A percentile compares a stretch with the other conserved stretches of the same genome.
These are phyloP conservation scores for Leptestheria dahalacensis DNA, from an alignment of 1,140 invertebrate species.

Conservation along the genomic window DNA sequence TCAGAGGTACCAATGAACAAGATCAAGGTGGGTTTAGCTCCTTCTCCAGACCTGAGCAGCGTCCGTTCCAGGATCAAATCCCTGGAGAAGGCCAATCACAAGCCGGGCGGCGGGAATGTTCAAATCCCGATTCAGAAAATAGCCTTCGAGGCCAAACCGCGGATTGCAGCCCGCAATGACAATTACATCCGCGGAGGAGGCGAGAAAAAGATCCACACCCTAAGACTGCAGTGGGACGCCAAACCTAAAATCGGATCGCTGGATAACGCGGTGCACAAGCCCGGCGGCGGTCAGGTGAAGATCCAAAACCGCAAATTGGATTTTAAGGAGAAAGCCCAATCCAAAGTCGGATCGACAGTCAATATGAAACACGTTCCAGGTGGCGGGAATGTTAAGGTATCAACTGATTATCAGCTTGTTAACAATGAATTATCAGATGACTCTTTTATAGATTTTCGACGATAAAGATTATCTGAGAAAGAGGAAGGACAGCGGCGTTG, in stretches of 20 bases:
- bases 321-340: slow-evolving; percentile 78
- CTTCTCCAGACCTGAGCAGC: slow-evolving; percentile 76
- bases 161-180: slow-evolving; percentile 82
- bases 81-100: slow-evolving; percentile 76
- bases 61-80: slow-evolving; percentile 89
- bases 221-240: slow-evolving; percentile 81
- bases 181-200: slow-evolving; percentile 76
- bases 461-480: slow-evolving; percentile 85
- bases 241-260: slow-evolving; percentile 84
- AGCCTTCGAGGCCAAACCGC: slow-evolving; percentile 64
- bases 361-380: slow-evolving; percentile 77
- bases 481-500: slow-evolving; percentile 43
- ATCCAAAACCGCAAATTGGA: slow-evolving; percentile 76
- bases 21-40: slow-evolving; percentile 72
- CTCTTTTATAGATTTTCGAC: slow-evolving; percentile 61
- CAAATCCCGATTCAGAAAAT: slow-evolving; percentile 79
- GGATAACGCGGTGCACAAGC: slow-evolving; percentile 82
- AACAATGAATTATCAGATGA: neutral
- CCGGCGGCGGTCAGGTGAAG: slow-evolving; percentile 83
- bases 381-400: slow-evolving; percentile 80
- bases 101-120: slow-evolving; percentile 77
- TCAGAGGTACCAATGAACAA: slow-evolving; percentile 80
- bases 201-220: slow-evolving; percentile 57
- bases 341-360: slow-evolving; percentile 83
- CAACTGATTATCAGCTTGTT: too few relatives aligned